phyloP scores from a whole-genome alignment of 2,888 invertebrate genomes.

The Drosophila siamana region DNA sequence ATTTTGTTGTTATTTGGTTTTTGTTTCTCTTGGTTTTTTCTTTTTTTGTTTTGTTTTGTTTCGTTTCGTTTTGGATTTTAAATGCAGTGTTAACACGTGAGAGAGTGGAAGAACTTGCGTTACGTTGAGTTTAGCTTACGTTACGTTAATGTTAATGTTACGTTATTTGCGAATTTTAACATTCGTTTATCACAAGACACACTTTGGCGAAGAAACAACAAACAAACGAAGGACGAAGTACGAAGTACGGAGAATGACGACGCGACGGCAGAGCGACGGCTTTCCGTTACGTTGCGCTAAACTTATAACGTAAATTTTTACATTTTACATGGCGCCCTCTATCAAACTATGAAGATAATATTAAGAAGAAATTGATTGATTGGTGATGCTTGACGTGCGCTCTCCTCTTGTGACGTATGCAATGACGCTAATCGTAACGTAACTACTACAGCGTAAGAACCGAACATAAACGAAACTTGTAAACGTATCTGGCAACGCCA shows the following conservation, averaged over 20 bases:
- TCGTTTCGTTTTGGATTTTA: too few relatives aligned
- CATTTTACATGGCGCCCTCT: slow-evolving; percentile 27
- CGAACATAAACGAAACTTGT: neutral
- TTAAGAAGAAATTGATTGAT: neutral
- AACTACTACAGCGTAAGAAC: slow-evolving; percentile 23
- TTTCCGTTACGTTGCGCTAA: slow-evolving; percentile 35
- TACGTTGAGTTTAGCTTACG: slow-evolving; percentile 21
- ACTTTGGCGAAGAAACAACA: slow-evolving; percentile 20
- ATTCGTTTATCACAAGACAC: slow-evolving; percentile 24
- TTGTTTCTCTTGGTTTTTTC: slow-evolving; percentile 7
- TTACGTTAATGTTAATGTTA: slow-evolving; percentile 27
- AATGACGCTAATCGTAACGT: slow-evolving; percentile 17
- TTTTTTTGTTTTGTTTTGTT: too few relatives aligned
- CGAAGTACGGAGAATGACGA: neutral
- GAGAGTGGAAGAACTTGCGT: slow-evolving; percentile 21
- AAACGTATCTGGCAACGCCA: slow-evolving; percentile 19
- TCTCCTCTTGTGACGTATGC: slow-evolving; percentile 6
- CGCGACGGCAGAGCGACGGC: slow-evolving; percentile 47
- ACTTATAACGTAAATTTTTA: neutral
- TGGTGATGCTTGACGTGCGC: neutral
- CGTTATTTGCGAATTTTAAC: slow-evolving; percentile 10
- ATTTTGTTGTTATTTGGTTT: neutral
- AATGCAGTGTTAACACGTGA: slow-evolving; percentile 38
- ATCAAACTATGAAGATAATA: slow-evolving; percentile 21
- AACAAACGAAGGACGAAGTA: neutral